Evolutionary conservation across 2,113 vertebrate species (phyloP).

Genomic region (Grallaria varia): DNA sequence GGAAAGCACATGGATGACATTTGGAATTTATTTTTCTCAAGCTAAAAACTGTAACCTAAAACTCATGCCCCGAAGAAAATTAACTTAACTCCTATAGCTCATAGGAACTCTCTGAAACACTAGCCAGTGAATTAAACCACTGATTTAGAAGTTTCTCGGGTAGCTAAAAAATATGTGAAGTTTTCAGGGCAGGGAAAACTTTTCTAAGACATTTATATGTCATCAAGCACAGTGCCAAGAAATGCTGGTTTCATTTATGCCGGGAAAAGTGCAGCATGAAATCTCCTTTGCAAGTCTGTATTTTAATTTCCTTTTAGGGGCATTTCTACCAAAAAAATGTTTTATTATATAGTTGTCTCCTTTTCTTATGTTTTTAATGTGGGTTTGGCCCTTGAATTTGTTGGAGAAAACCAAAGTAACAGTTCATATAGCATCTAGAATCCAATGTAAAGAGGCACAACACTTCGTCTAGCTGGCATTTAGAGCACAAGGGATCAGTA

Average conservation of each 20-base stretch:
- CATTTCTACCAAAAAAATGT: neutral
- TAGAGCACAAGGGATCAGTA: neutral
- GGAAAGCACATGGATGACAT: conserved; percentile 38
- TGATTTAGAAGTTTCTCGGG: neutral
- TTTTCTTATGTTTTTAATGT: neutral
- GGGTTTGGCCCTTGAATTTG: neutral
- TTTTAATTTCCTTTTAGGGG: neutral
- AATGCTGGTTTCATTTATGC: neutral
- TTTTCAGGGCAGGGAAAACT: conserved; percentile 7
- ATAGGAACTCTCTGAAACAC: conserved; percentile 17
- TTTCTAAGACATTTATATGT: conserved; percentile 14
- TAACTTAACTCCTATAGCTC: neutral
- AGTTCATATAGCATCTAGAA: neutral
- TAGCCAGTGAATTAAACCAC: conserved; percentile 17
- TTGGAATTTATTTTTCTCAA: conserved; percentile 47
- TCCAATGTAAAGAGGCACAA: neutral
- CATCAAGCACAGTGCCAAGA: neutral
- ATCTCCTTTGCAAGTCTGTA: neutral
- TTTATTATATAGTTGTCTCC: neutral
- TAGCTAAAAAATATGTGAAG: conserved; percentile 9
- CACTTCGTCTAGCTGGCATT: neutral
- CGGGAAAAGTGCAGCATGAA: neutral
- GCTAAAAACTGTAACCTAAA: conserved; percentile 50
- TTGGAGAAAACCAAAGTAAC: neutral
- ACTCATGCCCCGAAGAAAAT: conserved; percentile 32